phyloP scores from a whole-genome alignment of 2,113 vertebrate genomes.

The Sapayoa aenigma region DNA sequence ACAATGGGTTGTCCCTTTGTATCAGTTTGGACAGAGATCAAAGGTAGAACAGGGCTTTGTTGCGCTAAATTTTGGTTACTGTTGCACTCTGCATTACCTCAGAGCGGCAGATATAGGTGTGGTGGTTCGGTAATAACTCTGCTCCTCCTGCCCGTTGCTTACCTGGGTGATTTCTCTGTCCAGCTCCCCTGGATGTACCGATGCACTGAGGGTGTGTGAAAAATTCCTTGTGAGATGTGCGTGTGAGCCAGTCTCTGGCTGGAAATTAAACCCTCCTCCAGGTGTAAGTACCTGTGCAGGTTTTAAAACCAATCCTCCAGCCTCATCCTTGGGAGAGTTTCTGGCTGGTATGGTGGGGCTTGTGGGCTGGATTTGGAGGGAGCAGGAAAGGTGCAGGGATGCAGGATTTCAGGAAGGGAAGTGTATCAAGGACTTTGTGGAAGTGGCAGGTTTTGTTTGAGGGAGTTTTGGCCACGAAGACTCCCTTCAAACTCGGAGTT shows the following conservation, averaged over 20 bases:
- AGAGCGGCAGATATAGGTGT: neutral
- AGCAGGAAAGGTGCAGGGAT: neutral
- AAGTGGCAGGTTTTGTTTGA: neutral
- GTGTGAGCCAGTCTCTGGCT: neutral
- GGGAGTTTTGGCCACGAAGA: neutral
- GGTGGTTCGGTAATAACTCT: neutral
- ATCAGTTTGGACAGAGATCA: neutral
- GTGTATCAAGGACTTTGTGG: accelerated
- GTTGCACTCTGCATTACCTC: neutral
- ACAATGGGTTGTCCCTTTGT: neutral
- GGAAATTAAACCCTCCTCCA: neutral
- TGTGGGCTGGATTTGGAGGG: accelerated
- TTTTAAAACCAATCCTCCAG: neutral
- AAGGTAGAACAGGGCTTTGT: neutral
- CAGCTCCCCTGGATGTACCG: neutral
- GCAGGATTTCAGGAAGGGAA: neutral
- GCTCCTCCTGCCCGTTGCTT: neutral
- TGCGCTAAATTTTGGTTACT: neutral
- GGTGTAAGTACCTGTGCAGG: neutral
- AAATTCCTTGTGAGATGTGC: neutral
- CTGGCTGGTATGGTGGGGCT: neutral
- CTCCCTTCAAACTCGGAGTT: neutral
- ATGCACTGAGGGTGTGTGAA: neutral
- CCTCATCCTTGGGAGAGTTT: neutral
- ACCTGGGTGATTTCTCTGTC: neutral